Evolutionary conservation across 2,113 vertebrate genomes (phyloP), one percentile per base, ranked within the genome.

Genomic region (Mixornis gularis): DNA sequence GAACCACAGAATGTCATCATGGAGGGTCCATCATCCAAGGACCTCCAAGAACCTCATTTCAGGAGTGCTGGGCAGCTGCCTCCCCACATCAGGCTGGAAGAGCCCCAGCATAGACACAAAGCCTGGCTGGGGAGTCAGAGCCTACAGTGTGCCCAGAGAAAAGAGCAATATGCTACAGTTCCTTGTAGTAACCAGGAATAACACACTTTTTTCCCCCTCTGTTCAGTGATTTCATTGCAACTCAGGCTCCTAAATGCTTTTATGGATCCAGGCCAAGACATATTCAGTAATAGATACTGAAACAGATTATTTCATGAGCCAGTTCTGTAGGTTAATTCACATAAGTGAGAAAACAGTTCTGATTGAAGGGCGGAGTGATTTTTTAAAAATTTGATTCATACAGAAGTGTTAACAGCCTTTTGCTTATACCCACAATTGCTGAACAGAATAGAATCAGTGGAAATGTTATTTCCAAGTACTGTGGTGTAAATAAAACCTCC

Each of bases 281-380:
- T 95, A 94, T 32, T 89, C 92, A 70, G 95, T 95, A 96, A 96
- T 92, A 93, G 91, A 94, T 93, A 94, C 91, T 73, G 91, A 92
- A 94, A 95, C 92, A 89, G 94, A 96, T 93, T 91, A 85, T 92
- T 95, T 92, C 92, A 96, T 96, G 92, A 85, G 95, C 96, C 87
- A 92, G 87, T 89, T 93, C 92, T 89, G 94, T 92, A 93, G 94
- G 94, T 96, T 96, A 96, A 96, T 96, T 96, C 91, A 91, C 89
- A 85, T 40, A 92, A 95, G 94, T 93, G 95, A 95, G 94, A 96
- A 94, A 96, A 96, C 91, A 94, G 87, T 85, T 93, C 91, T 96
- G 95, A 96, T 93, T 94, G 81, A 94, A 92, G 78, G 95, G 92
- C 51, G 84, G 92, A 95, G 87, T 92, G 92, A 91, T 95, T 96